Conservation (phyloP, 1,140 invertebrate species). For the Stratiolaelaps scimitus region DNA sequence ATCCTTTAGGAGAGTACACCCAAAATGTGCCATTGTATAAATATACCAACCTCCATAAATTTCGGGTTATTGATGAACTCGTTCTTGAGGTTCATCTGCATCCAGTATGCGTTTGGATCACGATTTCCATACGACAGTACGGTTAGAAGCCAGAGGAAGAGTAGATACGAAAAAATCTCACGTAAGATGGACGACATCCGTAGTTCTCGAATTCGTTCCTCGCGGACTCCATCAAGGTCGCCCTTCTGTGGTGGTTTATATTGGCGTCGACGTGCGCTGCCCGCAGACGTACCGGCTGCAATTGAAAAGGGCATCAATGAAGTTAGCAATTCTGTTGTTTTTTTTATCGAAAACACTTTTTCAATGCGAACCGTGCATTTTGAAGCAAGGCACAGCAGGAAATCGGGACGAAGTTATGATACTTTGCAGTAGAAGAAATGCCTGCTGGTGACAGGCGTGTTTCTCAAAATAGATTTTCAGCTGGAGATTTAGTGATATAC, state of each 20-base stretch:
- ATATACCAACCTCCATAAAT: slow-evolving; percentile 33
- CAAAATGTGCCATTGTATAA: too few relatives aligned
- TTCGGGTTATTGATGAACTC: slow-evolving; percentile 40
- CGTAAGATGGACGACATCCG: slow-evolving; percentile 45
- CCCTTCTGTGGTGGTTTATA: slow-evolving; percentile 39
- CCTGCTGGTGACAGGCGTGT: too few relatives aligned
- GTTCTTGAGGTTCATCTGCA: slow-evolving; percentile 43
- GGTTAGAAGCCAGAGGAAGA: slow-evolving; percentile 47
- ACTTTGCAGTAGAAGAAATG: too few relatives aligned
- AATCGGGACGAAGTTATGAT: too few relatives aligned
- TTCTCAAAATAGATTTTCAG: too few relatives aligned
- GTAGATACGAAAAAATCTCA: slow-evolving; percentile 44
- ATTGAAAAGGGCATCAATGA: slow-evolving; percentile 26
- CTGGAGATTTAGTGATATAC: too few relatives aligned
- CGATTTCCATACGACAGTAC: slow-evolving; percentile 44
- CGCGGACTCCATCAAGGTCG: slow-evolving; percentile 41
- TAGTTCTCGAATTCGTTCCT: slow-evolving; percentile 43
- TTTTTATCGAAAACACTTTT: too few relatives aligned
- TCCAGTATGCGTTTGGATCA: slow-evolving; percentile 41
- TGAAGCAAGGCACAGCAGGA: too few relatives aligned
- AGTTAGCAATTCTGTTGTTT: too few relatives aligned
- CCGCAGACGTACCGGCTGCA: slow-evolving; percentile 35
- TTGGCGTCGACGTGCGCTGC: slow-evolving; percentile 32
- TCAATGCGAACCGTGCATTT: too few relatives aligned
- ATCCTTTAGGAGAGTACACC: too few relatives aligned